These are phyloP conservation scores for Ramphastos sulfuratus DNA, from an alignment of 2,113 vertebrate genomes.

Conservation along the genomic window DNA sequence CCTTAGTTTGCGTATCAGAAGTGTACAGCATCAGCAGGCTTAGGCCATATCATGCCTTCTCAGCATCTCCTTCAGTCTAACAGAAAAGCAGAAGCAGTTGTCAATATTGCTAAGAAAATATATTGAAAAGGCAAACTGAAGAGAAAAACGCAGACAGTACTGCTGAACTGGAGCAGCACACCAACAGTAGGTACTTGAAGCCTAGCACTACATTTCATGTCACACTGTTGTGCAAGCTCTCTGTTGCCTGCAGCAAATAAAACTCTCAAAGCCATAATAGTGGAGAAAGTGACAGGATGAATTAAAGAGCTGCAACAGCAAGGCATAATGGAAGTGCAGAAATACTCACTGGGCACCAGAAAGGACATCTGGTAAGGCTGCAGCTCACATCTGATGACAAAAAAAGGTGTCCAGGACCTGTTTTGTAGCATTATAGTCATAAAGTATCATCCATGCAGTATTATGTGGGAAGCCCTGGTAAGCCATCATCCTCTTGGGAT, in stretches of 20 bases:
- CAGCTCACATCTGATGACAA: background rate
- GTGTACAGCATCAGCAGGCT: background rate
- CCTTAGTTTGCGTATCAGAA: constrained; percentile 8
- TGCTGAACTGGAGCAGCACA: background rate
- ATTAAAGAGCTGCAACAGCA: constrained; percentile 26
- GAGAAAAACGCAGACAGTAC: background rate
- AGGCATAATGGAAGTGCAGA: constrained; percentile 8
- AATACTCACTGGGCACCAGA: background rate
- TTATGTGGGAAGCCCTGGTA: background rate
- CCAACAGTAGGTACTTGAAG: background rate
- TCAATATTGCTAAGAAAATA: constrained; percentile 27
- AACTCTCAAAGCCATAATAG: background rate
- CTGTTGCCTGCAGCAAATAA: constrained; percentile 32
- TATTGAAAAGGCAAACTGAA: background rate
- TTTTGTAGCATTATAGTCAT: background rate
- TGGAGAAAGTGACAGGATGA: constrained; percentile 26
- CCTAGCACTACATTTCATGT: constrained; percentile 3
- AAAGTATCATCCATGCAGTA: background rate
- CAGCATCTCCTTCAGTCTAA: constrained; percentile 1
- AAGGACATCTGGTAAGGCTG: background rate
- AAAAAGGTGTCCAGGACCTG: background rate
- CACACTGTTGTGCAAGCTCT: constrained; percentile 24
- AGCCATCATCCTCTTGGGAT: background rate
- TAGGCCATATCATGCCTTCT: background rate
- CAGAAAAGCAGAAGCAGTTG: background rate